Conservation (phyloP, 2,888 invertebrate genomes). For the Leucania comma region DNA sequence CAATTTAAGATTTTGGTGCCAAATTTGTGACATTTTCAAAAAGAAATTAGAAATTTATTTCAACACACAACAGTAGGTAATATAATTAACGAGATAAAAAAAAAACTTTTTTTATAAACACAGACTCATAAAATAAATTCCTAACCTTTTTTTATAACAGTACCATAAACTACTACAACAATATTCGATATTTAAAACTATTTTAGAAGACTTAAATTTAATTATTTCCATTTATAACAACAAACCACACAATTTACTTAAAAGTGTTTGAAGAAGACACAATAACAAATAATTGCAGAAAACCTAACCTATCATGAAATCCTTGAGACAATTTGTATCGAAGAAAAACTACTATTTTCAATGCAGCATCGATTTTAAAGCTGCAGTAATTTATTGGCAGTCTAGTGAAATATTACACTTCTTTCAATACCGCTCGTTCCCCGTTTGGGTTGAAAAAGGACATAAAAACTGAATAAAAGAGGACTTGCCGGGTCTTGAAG, state of each 20-base stretch:
- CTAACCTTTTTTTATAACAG: too few species aligned
- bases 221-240: not conserved
- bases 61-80: too few species aligned
- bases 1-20: too few species aligned
- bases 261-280: too few species aligned
- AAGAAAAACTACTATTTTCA: conserved; percentile 8
- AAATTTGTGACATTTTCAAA: too few species aligned
- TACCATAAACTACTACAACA: too few species aligned
- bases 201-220: too few species aligned
- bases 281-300: not conserved
- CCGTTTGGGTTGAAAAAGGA: conserved; percentile 59
- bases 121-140: too few species aligned
- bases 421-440: conserved; percentile 57
- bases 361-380: conserved; percentile 36
- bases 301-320: not conserved
- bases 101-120: too few species aligned
- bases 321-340: not conserved
- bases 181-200: too few species aligned
- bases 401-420: conserved; percentile 65
- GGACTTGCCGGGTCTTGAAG: conserved; percentile 39
- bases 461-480: conserved; percentile 54
- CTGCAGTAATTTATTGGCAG: conserved; percentile 58
- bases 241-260: not conserved
- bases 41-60: too few species aligned
- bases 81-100: too few species aligned